phyloP scores from a whole-genome alignment of 2,113 vertebrate genomes.

The Daphoenositta chrysoptera region DNA sequence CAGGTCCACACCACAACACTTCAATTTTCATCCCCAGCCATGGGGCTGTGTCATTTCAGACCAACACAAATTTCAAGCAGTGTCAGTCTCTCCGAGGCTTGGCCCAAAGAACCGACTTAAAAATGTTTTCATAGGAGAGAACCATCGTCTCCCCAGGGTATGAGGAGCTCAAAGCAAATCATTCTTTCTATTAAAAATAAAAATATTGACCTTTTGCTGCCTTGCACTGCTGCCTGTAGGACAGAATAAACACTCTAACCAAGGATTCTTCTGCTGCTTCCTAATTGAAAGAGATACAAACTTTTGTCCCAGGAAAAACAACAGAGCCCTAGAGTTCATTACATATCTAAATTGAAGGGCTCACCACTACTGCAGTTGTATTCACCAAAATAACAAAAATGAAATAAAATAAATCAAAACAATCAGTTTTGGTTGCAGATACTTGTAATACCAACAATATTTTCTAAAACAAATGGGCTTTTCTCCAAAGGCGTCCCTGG shows the following conservation, averaged over 20 bases:
- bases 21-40: neutral
- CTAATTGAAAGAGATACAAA: neutral
- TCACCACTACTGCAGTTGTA: neutral
- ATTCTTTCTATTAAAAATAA: neutral
- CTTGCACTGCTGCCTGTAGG: neutral
- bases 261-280: neutral
- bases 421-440: neutral
- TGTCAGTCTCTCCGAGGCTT: neutral
- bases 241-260: neutral
- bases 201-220: neutral
- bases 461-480: neutral
- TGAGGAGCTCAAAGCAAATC: neutral
- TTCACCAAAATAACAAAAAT: no score
- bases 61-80: neutral
- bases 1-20: neutral
- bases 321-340: neutral
- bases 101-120: neutral
- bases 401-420: no score
- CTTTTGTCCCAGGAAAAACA: neutral
- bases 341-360: neutral
- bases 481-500: neutral
- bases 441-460: neutral
- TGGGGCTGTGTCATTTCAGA: neutral
- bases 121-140: neutral
- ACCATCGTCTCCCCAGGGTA: neutral